Conservation (phyloP, 2,113 vertebrate genomes). For the Cyprinodon brontotheroides region DNA sequence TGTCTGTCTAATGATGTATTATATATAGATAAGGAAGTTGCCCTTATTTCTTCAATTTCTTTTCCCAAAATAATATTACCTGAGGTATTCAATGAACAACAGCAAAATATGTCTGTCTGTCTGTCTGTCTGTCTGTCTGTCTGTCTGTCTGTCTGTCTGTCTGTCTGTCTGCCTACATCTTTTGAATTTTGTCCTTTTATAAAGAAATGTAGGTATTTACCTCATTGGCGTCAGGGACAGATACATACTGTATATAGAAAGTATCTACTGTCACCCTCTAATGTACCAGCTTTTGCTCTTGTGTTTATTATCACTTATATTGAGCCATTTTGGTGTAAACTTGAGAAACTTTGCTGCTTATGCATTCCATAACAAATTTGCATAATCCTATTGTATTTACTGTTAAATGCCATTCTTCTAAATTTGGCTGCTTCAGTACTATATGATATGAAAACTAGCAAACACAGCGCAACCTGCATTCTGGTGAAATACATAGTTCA, state of each 20-base stretch:
- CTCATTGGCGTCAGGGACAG: neutral
- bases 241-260: neutral
- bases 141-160: too few relatives aligned
- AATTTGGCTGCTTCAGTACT: slow-evolving; percentile 18
- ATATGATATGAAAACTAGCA: slow-evolving; percentile 21
- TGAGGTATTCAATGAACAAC: too few relatives aligned
- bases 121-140: too few relatives aligned
- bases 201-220: neutral
- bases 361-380: slow-evolving; percentile 9
- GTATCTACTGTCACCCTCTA: neutral
- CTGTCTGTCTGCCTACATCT: too few relatives aligned
- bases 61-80: too few relatives aligned
- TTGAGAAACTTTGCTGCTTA: slow-evolving; percentile 23
- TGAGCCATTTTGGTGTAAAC: slow-evolving; percentile 48
- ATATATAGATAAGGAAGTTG: too few relatives aligned
- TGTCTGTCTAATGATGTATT: too few relatives aligned
- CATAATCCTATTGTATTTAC: slow-evolving; percentile 2
- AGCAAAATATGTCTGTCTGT: too few relatives aligned
- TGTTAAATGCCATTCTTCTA: slow-evolving; percentile 13
- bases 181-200: neutral
- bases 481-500: slow-evolving; percentile 44
- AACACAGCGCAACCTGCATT: slow-evolving; percentile 41
- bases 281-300: neutral
- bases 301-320: neutral
- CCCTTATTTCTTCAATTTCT: too few relatives aligned